These are phyloP conservation scores for Scrobipalpa costella DNA, from an alignment of 2,888 invertebrate species.

Conservation along the genomic window DNA sequence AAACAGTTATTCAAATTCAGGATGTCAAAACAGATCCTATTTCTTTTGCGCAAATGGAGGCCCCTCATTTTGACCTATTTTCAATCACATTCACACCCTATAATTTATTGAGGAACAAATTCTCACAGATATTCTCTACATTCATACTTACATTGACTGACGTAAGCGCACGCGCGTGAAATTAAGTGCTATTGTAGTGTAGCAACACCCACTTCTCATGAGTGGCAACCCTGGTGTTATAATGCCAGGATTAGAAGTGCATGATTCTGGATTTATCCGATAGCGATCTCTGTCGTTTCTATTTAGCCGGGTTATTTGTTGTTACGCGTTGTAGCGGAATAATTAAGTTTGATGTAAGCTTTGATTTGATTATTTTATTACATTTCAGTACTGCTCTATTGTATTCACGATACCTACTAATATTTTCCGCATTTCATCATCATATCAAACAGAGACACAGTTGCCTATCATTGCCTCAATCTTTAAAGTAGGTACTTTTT, in stretches of 20 bases:
- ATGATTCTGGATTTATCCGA: constrained; percentile 35
- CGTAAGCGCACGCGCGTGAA: constrained; percentile 73
- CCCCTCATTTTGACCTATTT: not conserved
- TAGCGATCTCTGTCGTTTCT: constrained; percentile 31
- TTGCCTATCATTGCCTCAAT: too few species aligned
- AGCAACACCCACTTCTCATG: constrained; percentile 53
- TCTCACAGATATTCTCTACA: not conserved
- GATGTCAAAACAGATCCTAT: not conserved
- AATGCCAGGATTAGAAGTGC: constrained; percentile 50
- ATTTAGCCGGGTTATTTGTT: constrained; percentile 26
- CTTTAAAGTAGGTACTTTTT: too few species aligned
- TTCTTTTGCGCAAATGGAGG: not conserved
- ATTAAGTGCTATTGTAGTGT: constrained; percentile 67
- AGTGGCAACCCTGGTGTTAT: constrained; percentile 50
- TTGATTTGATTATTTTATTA: not conserved
- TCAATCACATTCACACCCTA: not conserved
- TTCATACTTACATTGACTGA: constrained; percentile 36
- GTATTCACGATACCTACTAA: too few species aligned
- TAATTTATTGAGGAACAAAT: not conserved
- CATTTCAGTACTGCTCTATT: not conserved
- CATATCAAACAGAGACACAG: too few species aligned
- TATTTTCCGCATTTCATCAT: too few species aligned
- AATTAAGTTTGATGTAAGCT: constrained; percentile 7
- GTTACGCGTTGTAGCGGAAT: constrained; percentile 18
- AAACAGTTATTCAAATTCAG: too few species aligned